Conservation (phyloP, 2,113 vertebrate genomes). For the Mustela lutreola region DNA sequence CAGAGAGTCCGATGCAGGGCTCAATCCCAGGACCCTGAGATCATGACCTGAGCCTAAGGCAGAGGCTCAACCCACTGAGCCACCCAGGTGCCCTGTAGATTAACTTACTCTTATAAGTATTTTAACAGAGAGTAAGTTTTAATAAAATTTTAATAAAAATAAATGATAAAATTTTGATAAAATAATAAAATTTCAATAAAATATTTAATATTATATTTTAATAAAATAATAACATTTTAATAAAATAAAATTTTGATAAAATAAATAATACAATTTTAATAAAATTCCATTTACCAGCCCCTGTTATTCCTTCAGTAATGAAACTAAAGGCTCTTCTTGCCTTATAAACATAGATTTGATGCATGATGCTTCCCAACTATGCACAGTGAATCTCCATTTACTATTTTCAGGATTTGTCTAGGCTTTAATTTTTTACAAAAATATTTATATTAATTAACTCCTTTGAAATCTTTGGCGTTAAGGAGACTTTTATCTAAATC, state of each 20-base stretch:
- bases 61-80: too few species aligned
- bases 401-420: background rate
- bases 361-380: background rate
- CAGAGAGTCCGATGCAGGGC: too few species aligned
- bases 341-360: background rate
- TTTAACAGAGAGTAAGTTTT: background rate
- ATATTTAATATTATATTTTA: too few species aligned
- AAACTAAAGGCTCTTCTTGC: background rate
- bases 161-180: too few species aligned
- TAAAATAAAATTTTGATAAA: too few species aligned
- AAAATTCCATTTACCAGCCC: background rate
- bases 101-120: background rate
- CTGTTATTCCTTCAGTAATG: background rate
- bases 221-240: too few species aligned
- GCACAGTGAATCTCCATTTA: conserved; percentile 39
- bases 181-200: too few species aligned
- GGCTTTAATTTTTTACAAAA: conserved; percentile 43
- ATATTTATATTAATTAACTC: conserved; percentile 15
- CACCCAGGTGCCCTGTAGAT: too few species aligned
- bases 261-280: background rate
- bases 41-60: too few species aligned
- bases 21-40: too few species aligned
- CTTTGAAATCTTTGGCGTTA: conserved; percentile 46
- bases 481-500: conserved; percentile 34
- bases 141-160: background rate